Base-by-base conservation (phyloP, 2,888 invertebrate species). In the Cinara cedri region DNA sequence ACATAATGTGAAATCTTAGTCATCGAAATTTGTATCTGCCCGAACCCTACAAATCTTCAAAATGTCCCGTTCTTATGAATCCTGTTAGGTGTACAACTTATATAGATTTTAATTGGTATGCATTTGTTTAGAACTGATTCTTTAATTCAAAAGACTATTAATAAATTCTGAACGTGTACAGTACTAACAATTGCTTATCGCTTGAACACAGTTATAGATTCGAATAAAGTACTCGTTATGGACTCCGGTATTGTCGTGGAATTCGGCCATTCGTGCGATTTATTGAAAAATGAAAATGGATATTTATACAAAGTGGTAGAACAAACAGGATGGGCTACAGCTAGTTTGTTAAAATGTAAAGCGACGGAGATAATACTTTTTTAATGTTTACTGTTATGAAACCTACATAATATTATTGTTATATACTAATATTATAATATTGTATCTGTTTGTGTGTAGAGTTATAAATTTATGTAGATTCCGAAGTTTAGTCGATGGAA, bases 111-210 rank as follows among this genome's bases (percentile, higher is more conserved):
- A 3, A 34, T 34, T 6, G 3, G 34, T 34, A 6, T 34, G 34
- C 6, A 6, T n/a, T 24, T 78, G 3, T 49, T 14, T 71, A 91
- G 91, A 85, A 96, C 95, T 16, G 95, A 96, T 86, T 90, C 89
- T 65, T 88, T 96, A 81, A 96, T 96, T 84, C 96, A 95, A 86
- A 89, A 88, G 84, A 94, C 95, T 0, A 95, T 96, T 81, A 80
- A 88, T 57, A 92, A 93, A 84, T 96, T 96, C 85, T 88, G 88
- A 16, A 87, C 91, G 24, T 96, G 95, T 86, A 95, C 96, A 0
- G 95, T 97, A 11, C 86, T 97, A 57, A 96, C 96, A 0, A 94
- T 97, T 51, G 96, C 96, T 6, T 96, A 97, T 86, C 89, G 97
- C 62, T 88, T 97, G 44, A 92, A 96, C 85, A 97, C 96, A 0